Base-by-base conservation (phyloP, 92 coral and sea anemone species). In the Parazoanthus darwini region DNA sequence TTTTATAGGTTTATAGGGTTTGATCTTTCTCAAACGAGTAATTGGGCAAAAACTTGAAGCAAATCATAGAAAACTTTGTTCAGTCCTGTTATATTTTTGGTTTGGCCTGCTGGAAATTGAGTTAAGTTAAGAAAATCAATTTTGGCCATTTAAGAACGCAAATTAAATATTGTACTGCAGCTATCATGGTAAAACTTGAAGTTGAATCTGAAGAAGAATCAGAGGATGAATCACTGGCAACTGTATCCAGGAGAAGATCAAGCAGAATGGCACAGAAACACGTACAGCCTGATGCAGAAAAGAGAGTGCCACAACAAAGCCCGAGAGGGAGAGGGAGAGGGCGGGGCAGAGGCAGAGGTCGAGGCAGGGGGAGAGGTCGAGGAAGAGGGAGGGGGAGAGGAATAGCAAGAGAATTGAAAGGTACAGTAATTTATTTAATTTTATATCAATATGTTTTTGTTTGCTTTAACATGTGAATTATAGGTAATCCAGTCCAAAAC, bases 121-220 rank as follows among this genome's bases (percentile, higher is more conserved):
- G 8, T 6, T 46, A 10, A 9, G 51, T 10, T 9, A 46, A 9
- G 8, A 6, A 6, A 46, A 6, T 46, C 51, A 46, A 46, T 29
- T 29, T 29, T 29, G 33, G 33, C 0, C 33, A 29, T 29, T 29
- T 29, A 29, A 29, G 33, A 44, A 8, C 8, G 51, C 11, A 7
- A 54, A 15, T 54, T 54, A 54, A 1, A 20, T 54, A 54, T 54
- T 2, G 3, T 3, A 14, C 59, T 54, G 59, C 59, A 72, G 70
- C 43, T 13, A 23, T 29, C 33, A 29, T 1, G 26, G 81, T 23
- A 44, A 43, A 74, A 74, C 11, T 50, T 14, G 9, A 4, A 86
- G 8, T n/a, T 14, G 82, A 74, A 10, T 85, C 59, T 20, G 74
- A 70, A 77, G 81, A 77, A 20, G 81, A 77, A 43, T 77, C 81